Base-by-base conservation (phyloP, 1,140 invertebrate genomes). In the Bathynomus jamesi region DNA sequence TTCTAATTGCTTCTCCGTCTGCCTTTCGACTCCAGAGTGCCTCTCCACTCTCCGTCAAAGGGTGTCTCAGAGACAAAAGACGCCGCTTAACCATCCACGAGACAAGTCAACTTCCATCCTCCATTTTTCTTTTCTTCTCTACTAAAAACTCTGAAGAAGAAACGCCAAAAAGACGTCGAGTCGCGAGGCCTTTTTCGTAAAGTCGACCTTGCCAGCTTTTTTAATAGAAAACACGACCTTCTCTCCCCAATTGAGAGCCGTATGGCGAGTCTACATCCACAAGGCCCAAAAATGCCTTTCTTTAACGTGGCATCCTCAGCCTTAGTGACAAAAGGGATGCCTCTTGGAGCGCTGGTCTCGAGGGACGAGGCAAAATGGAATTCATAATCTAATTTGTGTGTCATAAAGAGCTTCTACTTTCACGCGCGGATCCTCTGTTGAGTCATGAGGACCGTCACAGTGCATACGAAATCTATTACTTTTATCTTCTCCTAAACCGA, bases 311-410 rank as follows among this genome's bases (percentile, higher is more conserved):
- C 13, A 53, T 53, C 21, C 40, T 53, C 11, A 17, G 40, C 40
- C 40, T 53, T 53, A 53, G 40, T 53, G 40, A 53, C 40, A 53
- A 53, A 53, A 53, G 40, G 40, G 21, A 21, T 53, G 40, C 11
- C 40, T 53, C 40, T 53, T 53, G 40, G 67, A 69, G 67, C 67
- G 61, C 40, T 30, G 30, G 67, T 69, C 67, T 61, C 67, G 27
- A 61, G 67, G 67, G 67, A 69, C 40, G 21, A 29, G 24, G 67
- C 40, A 69, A 69, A 69, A 69, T 61, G 67, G 67, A 69, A 69
- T 69, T 69, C 67, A 69, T 69, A 69, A 68, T 69, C 67, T 69
- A 69, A 69, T 69, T 69, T 69, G 28, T 62, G 67, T 69, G 67
- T 69, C 67, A 69, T 69, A 70, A 63, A 70, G 69, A 70, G 28